Base-by-base conservation (phyloP, 2,888 invertebrate species). In the Thecocarcelia acutangulata region DNA sequence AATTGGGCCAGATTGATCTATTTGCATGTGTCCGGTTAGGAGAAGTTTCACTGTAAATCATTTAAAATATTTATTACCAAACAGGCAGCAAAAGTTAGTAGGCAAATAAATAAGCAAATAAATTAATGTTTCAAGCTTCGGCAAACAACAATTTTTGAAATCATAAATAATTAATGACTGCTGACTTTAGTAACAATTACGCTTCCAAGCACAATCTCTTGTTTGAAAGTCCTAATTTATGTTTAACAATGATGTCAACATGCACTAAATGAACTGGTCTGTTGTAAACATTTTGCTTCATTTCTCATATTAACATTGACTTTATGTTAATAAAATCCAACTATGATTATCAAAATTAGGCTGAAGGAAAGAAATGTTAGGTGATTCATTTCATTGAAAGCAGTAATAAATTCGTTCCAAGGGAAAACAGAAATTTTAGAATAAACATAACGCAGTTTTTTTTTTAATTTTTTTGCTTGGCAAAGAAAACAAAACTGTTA, bases 101-200 rank as follows among this genome's bases (percentile, higher is more conserved):
- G 46, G 15, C 15, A 17, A 17, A 15, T n/a, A 9, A 46, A 46
- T 46, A 46, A 46, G 9, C 17, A 46, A 46, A 46, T 17, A 15
- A 24, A 15, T 21, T 33, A 54, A 42, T 17, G 42, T 24, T 52
- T 52, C 19, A 15, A 12, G 13, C 24, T 28, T 13, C 17, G 1
- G 33, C 64, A 64, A 28, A 15, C 33, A 33, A 46, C 46, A 19
- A 50, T 6, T 8, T 59, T 42, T 42, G n/a, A 48, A 9, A 50
- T 44, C n/a, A 52, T 61, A 61, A 61, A 72, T 50, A 50, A 61
- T 28, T 59, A 48, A 59, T 50, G 48, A 37, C 21, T 59, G 40
- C 40, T 59, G 28, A 24, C 1, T 61, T 59, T 50, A 61, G 48
- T 40, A 50, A 17, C 46, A 48, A 70, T 48, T 37, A 40, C 28